Conservation (phyloP, 2,888 invertebrate species). For the Plusia festucae region DNA sequence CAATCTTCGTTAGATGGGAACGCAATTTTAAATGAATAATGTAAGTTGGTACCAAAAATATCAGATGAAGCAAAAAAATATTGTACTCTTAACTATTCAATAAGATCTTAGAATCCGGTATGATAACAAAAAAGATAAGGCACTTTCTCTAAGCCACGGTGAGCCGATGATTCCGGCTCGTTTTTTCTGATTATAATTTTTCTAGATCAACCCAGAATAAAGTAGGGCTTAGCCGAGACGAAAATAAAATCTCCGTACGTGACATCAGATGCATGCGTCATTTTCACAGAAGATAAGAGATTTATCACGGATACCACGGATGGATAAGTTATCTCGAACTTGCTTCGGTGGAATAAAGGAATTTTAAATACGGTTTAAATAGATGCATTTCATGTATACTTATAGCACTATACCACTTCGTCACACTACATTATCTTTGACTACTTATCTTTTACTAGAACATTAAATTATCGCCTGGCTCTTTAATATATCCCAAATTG, state of each 20-base stretch:
- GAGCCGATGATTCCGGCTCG: conserved; percentile 9
- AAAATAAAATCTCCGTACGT: conserved; percentile 27
- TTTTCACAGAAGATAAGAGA: conserved; percentile 25
- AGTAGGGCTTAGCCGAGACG: conserved; percentile 13
- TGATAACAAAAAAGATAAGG: conserved; percentile 6
- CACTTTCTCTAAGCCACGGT: conserved; percentile 17
- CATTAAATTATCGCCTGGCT: neutral
- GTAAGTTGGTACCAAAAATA: neutral
- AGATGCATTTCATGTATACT: neutral
- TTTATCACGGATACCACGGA: too few species aligned
- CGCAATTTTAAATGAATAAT: neutral
- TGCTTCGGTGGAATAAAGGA: conserved; percentile 5
- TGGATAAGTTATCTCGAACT: conserved; percentile 21
- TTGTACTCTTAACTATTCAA: conserved; percentile 31
- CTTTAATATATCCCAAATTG: neutral
- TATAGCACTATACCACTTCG: neutral
- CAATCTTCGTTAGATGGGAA: neutral
- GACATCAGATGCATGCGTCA: conserved; percentile 16
- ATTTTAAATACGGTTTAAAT: neutral
- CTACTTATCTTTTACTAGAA: neutral
- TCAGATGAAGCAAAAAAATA: neutral
- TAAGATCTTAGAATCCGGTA: conserved; percentile 26
- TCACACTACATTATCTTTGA: neutral
- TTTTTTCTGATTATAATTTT: conserved; percentile 27
- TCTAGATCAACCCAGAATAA: conserved; percentile 19